phyloP scores from a whole-genome alignment of 2,797 vertebrate species.

The Ctenosaura bakeri region DNA sequence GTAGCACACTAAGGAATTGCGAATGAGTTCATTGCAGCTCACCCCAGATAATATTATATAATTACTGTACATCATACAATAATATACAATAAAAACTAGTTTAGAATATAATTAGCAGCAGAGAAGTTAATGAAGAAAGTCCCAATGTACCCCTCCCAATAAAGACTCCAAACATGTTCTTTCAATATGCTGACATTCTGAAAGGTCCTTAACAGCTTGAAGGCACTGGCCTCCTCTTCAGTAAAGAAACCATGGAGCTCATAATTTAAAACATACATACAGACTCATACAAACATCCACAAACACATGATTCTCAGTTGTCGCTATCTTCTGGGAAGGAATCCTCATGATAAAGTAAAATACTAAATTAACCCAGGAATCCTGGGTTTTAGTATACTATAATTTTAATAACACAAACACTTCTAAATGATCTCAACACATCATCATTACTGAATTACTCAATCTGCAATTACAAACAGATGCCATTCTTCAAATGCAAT shows the following conservation, averaged over 20 bases:
- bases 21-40: no score
- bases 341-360: not conserved
- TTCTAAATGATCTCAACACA: not conserved
- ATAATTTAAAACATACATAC: not conserved
- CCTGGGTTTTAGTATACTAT: not conserved
- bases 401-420: not conserved
- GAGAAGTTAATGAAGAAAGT: no score
- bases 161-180: no score
- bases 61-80: no score
- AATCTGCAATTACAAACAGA: not conserved
- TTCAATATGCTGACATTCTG: no score
- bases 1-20: no score
- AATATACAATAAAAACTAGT: no score
- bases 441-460: no score
- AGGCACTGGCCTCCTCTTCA: not conserved
- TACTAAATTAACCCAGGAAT: not conserved
- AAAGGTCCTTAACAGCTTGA: not conserved
- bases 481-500: fast-evolving
- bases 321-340: not conserved
- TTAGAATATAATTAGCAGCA: no score
- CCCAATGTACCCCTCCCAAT: no score
- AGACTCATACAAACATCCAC: not conserved
- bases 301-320: not conserved
- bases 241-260: not conserved
- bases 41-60: no score